phyloP scores from a whole-genome alignment of 2,888 invertebrate genomes.

The Dinocampus coccinellae region DNA sequence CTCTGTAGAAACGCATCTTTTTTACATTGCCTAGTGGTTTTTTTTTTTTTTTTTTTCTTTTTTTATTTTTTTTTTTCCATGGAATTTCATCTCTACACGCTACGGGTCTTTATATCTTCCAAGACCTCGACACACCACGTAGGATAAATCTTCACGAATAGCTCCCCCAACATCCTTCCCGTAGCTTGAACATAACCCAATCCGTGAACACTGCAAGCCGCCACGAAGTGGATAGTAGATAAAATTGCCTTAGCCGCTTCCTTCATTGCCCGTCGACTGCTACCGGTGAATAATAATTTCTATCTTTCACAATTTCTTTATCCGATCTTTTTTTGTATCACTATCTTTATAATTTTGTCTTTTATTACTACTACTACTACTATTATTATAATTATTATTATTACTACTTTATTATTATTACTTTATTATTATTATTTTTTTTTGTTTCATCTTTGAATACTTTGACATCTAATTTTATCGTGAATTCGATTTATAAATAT shows the following conservation, averaged over 20 bases:
- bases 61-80: not conserved
- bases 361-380: too few relatives aligned
- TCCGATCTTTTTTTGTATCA: not conserved
- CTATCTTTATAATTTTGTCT: not conserved
- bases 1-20: not conserved
- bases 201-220: not conserved
- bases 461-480: constrained; percentile 1
- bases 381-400: too few relatives aligned
- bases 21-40: not conserved
- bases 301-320: not conserved
- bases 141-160: constrained; percentile 36
- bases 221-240: not conserved
- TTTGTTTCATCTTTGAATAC: too few relatives aligned
- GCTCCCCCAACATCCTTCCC: constrained; percentile 32
- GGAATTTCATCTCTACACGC: too few relatives aligned
- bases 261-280: not conserved
- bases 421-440: constrained; percentile 1
- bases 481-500: constrained; percentile 3
- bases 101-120: constrained; percentile 14
- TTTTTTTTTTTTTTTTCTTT: not conserved
- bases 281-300: constrained; percentile 16
- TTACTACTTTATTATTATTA: too few relatives aligned
- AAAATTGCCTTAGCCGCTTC: constrained; percentile 14
- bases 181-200: not conserved
- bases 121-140: constrained; percentile 16